Conservation (phyloP, 2,113 vertebrate genomes). For the Trematomus loennbergii region DNA sequence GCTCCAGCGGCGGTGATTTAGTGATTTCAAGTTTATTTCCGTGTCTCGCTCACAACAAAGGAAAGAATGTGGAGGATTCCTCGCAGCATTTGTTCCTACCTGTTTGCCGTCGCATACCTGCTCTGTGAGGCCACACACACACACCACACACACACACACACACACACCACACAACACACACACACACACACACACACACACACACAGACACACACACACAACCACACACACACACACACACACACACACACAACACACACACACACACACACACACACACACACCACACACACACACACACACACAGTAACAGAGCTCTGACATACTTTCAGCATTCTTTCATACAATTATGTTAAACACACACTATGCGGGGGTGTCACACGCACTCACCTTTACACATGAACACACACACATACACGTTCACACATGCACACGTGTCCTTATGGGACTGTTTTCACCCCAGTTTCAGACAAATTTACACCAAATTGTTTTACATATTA, state of each 20-base stretch:
- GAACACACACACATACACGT: background rate
- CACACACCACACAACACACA: slow-evolving; percentile 5
- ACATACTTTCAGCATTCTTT: slow-evolving; percentile 4
- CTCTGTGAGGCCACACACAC: slow-evolving; percentile 44
- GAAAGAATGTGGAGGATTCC: slow-evolving; percentile 65
- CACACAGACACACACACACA: too few relatives aligned
- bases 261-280: too few relatives aligned
- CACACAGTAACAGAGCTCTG: background rate
- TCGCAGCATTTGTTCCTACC: slow-evolving; percentile 62
- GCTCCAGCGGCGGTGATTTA: slow-evolving; percentile 13
- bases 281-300: too few relatives aligned
- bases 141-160: slow-evolving; percentile 23
- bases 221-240: too few relatives aligned
- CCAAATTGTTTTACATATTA: too few relatives aligned
- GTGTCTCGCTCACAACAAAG: slow-evolving; percentile 63
- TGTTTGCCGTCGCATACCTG: slow-evolving; percentile 64
- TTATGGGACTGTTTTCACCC: background rate
- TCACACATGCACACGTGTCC: background rate
- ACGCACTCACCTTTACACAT: background rate
- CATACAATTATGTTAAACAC: slow-evolving; percentile 2
- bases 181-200: background rate
- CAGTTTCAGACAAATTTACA: background rate
- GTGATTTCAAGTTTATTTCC: slow-evolving; percentile 38
- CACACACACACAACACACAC: too few relatives aligned
- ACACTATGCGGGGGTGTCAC: background rate